Conservation (phyloP, 92 coral and sea anemone genomes). For the Palythoa grandis region DNA sequence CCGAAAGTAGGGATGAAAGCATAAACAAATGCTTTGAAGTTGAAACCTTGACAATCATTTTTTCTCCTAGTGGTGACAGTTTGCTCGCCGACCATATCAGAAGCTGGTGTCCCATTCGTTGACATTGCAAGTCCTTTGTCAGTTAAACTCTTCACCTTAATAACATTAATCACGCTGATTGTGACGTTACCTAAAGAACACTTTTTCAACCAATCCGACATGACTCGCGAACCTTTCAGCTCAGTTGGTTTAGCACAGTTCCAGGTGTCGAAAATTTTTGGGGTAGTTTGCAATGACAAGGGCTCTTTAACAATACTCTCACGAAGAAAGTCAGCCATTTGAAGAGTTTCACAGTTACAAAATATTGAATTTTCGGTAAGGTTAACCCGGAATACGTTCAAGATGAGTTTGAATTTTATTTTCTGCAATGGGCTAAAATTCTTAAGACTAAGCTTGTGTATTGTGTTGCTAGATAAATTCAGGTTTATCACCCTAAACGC, state of each 20-base stretch:
- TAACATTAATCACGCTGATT: too few species aligned
- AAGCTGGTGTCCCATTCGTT: too few species aligned
- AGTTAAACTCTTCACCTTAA: conserved; percentile 30
- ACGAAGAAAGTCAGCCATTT: conserved; percentile 49
- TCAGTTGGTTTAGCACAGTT: conserved; percentile 58
- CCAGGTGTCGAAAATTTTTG: conserved; percentile 61
- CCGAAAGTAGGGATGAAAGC: too few species aligned
- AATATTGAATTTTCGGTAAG: conserved; percentile 62
- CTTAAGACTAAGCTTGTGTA: conserved; percentile 50
- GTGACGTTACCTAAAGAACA: conserved; percentile 25
- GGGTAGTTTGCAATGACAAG: not conserved
- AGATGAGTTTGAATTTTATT: conserved; percentile 43
- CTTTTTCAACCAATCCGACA: conserved; percentile 6
- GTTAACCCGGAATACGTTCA: conserved; percentile 57
- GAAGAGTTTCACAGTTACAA: conserved; percentile 23
- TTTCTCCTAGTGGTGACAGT: too few species aligned
- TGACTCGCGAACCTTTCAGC: conserved; percentile 51
- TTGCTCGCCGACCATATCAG: conserved; percentile 23
- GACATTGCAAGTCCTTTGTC: conserved; percentile 10
- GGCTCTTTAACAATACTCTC: conserved; percentile 5
- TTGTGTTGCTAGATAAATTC: conserved; percentile 59
- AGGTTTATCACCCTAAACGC: conserved; percentile 44
- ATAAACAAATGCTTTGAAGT: too few species aligned
- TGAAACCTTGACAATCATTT: too few species aligned
- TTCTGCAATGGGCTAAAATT: conserved; percentile 40